Percentiles rank a stretch among this genome's conserved stretches.
Evolutionary conservation across 2,797 vertebrate species (phyloP).

Genomic region (Tapirus indicus): DNA sequence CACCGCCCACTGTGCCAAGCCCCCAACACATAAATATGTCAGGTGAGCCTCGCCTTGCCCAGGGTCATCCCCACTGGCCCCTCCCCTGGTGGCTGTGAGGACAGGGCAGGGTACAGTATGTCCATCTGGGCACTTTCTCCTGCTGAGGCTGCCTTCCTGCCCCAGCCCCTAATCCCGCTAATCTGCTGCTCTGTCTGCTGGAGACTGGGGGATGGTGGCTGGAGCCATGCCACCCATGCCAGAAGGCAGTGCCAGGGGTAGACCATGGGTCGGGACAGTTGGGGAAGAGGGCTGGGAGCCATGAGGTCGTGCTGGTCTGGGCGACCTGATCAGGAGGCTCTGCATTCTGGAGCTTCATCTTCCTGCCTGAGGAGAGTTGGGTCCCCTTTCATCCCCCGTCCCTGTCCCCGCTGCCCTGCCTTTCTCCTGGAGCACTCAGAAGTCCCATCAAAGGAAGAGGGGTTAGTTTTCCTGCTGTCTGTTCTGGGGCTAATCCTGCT

Average conservation of each 20-base stretch:
- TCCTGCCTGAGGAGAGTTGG: not conserved
- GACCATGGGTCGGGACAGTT: not conserved
- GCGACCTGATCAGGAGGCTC: not conserved
- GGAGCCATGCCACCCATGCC: not conserved
- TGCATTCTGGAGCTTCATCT: not conserved
- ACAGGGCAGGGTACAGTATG: not conserved
- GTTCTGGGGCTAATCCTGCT: too few species aligned
- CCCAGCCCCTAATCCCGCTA: constrained; percentile 15
- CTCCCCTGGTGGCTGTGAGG: not conserved
- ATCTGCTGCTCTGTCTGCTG: not conserved
- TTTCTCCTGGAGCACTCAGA: not conserved
- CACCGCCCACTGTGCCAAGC: constrained; percentile 92
- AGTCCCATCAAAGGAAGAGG: not conserved
- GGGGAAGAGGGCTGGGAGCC: not conserved
- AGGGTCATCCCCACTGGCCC: rapidly evolving
- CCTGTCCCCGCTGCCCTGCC: rapidly evolving
- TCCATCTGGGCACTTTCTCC: not conserved
- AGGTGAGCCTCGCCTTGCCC: constrained; percentile 88
- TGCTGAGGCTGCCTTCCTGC: not conserved
- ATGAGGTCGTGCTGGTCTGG: rapidly evolving
- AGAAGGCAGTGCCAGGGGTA: not conserved
- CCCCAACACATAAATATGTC: constrained; percentile 92
- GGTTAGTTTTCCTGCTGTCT: not conserved
- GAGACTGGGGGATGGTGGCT: not conserved
- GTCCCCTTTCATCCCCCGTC: not conserved